Conservation (phyloP, 2,797 vertebrate species). For the Phylloscopus collybita region DNA sequence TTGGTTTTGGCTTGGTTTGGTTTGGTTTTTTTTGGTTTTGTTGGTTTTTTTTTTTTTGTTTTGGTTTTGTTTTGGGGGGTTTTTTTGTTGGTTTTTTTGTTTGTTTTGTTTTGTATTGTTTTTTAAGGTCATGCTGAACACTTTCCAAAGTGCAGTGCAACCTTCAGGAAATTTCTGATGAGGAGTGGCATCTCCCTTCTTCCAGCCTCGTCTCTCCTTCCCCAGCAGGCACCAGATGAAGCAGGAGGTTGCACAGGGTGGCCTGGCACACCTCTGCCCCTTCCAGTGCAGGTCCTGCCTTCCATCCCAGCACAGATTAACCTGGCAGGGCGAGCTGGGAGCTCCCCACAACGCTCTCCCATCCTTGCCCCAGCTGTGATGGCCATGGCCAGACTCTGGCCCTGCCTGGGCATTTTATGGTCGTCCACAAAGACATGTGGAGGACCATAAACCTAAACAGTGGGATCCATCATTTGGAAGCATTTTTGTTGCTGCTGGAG, state of each 20-base stretch:
- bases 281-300: not conserved
- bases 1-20: too few species aligned
- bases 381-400: not conserved
- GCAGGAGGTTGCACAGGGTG: not conserved
- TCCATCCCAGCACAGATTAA: not conserved
- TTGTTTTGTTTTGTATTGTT: not conserved
- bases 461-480: not conserved
- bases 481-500: not conserved
- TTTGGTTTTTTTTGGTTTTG: too few species aligned
- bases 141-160: not conserved
- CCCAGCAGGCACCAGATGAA: not conserved
- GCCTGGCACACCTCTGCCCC: accelerated
- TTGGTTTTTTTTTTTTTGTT: not conserved
- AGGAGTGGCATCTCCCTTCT: not conserved
- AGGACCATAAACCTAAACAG: too few species aligned
- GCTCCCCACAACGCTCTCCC: not conserved
- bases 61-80: too few species aligned
- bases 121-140: not conserved
- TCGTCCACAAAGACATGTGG: not conserved
- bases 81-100: not conserved
- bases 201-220: not conserved
- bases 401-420: not conserved
- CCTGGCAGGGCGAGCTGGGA: not conserved
- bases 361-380: not conserved
- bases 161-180: not conserved